phyloP scores from a whole-genome alignment of 2,797 vertebrate species.

The Gymnothorax javanicus region DNA sequence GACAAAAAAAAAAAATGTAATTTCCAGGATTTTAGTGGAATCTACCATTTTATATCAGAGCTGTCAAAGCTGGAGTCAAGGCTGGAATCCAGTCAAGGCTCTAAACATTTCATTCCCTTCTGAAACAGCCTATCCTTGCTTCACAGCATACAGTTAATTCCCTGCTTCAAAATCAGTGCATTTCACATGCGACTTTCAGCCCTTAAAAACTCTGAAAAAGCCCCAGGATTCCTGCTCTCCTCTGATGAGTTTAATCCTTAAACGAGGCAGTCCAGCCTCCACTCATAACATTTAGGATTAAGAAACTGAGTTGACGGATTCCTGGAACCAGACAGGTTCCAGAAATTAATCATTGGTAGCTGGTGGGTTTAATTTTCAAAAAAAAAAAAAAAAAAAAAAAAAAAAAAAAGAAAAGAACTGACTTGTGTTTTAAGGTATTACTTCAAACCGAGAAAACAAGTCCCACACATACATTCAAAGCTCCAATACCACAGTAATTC shows the following conservation, averaged over 20 bases:
- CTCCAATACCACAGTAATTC: background rate
- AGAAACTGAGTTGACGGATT: background rate
- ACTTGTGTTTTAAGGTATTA: background rate
- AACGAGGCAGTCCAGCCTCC: background rate
- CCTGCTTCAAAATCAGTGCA: background rate
- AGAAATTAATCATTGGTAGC: background rate
- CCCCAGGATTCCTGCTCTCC: background rate
- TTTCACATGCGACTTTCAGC: background rate
- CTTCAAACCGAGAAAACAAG: background rate
- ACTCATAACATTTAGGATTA: background rate
- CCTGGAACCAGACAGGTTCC: background rate
- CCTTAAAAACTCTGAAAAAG: background rate
- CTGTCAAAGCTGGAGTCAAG: constrained; percentile 12
- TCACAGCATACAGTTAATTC: background rate
- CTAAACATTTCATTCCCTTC: background rate
- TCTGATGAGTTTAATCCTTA: background rate
- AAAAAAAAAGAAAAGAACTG: background rate
- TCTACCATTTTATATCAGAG: background rate
- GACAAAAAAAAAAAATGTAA: background rate
- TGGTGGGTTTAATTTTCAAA: background rate
- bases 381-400: too few species aligned
- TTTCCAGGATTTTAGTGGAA: background rate
- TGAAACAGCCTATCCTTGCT: background rate
- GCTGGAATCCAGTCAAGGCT: background rate
- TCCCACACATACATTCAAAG: background rate